Base-by-base conservation (phyloP, 1,140 invertebrate genomes). In the Atta texana region DNA sequence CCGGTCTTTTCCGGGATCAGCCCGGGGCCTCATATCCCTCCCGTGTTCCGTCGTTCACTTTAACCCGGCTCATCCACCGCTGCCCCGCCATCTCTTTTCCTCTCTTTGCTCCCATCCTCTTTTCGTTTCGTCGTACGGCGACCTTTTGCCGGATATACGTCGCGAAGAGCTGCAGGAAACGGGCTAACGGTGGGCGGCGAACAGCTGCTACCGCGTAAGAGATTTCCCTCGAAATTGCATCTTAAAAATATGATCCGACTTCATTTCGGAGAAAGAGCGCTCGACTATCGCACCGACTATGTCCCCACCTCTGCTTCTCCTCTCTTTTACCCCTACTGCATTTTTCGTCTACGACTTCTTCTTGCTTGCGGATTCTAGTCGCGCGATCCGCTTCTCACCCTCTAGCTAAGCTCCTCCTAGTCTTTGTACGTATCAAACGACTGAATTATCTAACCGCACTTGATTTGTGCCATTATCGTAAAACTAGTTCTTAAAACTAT, bases 201-300 rank as follows among this genome's bases (percentile, higher is more conserved):
- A 53, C 71, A 93, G 92, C 91, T 93, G 93, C 89, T 89, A 89
- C 92, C 55, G 69, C 86, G 90, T 89, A 91, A 91, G 89, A 94
- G 92, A 94, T 94, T 94, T 92, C 89, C 91, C 90, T 90, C 89
- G 91, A 94, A 94, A 94, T 94, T 94, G 92, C 93, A 93, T 94
- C 93, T 94, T 93, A 93, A 94, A 94, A 94, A 94, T 94, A 94
- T 92, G 92, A 94, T 94, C 91, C 91, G 88, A 92, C 92, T 93
- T 93, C 89, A 92, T 94, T 93, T 69, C 63, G 64, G 63, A 55
- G 55, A 31, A 7, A 61, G 71, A 87, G 49, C 59, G 59, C 51
- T 68, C 64, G 85, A 74, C 88, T 74, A 64, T 53, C 88, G 44
- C 64, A 66, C 77, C 51, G 80, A 28, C 66, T 69, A 49, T 75